Conservation (phyloP, 2,888 invertebrate genomes). For the Salticus scenicus region DNA sequence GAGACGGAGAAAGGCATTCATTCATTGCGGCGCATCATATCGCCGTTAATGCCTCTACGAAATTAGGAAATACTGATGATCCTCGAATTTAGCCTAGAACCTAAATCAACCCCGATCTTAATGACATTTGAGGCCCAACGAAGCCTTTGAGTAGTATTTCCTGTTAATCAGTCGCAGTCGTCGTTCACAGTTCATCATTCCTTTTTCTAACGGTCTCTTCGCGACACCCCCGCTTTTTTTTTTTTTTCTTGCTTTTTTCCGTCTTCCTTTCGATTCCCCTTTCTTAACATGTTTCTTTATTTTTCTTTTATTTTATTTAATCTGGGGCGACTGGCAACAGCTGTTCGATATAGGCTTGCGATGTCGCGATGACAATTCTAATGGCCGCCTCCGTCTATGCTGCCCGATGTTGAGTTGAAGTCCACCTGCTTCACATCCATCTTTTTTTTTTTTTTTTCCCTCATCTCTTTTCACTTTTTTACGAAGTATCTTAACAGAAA, state of each 20-base stretch:
- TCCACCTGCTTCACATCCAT: constrained; percentile 68
- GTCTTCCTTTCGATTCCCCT: constrained; percentile 2
- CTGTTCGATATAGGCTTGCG: constrained; percentile 68
- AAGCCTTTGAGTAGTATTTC: constrained; percentile 65
- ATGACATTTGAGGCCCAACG: constrained; percentile 51
- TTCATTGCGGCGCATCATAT: constrained; percentile 33
- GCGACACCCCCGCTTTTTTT: constrained; percentile 45
- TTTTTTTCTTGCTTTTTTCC: constrained; percentile 14
- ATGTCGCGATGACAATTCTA: constrained; percentile 69
- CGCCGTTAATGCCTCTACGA: constrained; percentile 61
- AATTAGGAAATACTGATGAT: constrained; percentile 66
- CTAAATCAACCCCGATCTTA: constrained; percentile 63
- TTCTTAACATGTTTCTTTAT: constrained; percentile 26
- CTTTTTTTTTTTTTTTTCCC: constrained; percentile 33
- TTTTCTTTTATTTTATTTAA: constrained; percentile 44
- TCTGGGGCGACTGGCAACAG: constrained; percentile 65
- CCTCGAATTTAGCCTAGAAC: constrained; percentile 50
- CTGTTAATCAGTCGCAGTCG: constrained; percentile 68
- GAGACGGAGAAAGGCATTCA: constrained; percentile 13
- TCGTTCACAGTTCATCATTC: constrained; percentile 56
- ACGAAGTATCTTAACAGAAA: background rate
- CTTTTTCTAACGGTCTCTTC: constrained; percentile 58
- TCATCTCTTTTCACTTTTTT: background rate
- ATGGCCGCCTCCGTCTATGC: constrained; percentile 52
- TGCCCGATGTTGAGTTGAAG: constrained; percentile 53